These are phyloP conservation scores for Drosophila algonquin DNA, from an alignment of 2,888 invertebrate species.

Conservation along the genomic window DNA sequence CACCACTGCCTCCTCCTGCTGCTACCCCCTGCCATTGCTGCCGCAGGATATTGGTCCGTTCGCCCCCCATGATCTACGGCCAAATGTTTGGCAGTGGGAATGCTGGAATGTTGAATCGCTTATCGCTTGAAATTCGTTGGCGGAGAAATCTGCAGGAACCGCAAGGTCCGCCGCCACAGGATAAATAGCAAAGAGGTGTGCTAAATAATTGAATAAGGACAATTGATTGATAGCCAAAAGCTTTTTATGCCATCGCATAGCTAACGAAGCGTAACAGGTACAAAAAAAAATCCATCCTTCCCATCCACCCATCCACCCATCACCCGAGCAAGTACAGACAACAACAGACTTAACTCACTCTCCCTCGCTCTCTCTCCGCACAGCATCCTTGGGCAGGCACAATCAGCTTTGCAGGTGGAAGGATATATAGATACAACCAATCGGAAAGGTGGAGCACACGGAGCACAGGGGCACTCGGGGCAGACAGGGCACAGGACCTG, in stretches of 20 bases:
- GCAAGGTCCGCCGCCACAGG: background rate
- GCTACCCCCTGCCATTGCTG: background rate
- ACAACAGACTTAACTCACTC: slow-evolving; percentile 34
- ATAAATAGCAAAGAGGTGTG: slow-evolving; percentile 45
- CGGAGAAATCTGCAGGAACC: background rate
- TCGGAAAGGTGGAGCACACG: background rate
- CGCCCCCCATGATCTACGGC: slow-evolving; percentile 39
- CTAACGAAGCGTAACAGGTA: slow-evolving; percentile 77
- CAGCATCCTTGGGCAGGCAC: slow-evolving; percentile 25
- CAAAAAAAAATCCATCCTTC: background rate
- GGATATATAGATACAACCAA: slow-evolving; percentile 17
- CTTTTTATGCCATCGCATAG: slow-evolving; percentile 66
- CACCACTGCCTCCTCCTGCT: too few species aligned
- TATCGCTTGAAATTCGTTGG: slow-evolving; percentile 13
- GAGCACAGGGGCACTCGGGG: too few species aligned
- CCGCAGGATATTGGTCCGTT: slow-evolving; percentile 9
- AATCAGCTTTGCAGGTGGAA: slow-evolving; percentile 35
- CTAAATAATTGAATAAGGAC: slow-evolving; percentile 64
- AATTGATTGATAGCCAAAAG: slow-evolving; percentile 76
- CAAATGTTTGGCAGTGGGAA: slow-evolving; percentile 19
- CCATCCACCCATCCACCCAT: too few species aligned
- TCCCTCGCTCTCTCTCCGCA: background rate
- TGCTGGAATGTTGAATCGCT: slow-evolving; percentile 32
- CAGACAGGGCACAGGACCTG: too few species aligned
- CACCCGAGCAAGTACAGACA: slow-evolving; percentile 25